Percentiles rank a stretch among this genome's conserved stretches.
Evolutionary conservation across 2,113 vertebrate species (phyloP).

Genomic region (Embiotoca jacksoni): DNA sequence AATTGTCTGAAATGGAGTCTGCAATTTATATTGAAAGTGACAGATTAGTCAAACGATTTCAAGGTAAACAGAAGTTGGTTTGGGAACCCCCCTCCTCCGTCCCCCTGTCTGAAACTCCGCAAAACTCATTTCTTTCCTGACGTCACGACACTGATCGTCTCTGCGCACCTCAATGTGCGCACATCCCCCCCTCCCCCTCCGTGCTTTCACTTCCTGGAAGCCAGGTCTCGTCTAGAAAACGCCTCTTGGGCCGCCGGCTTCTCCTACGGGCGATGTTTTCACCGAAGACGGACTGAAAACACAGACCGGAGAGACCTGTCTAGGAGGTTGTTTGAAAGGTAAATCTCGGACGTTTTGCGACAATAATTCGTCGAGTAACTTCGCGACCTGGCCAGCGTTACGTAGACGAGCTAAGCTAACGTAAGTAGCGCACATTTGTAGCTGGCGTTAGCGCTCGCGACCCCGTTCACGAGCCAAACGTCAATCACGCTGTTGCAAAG

Average conservation of each 20-base stretch:
- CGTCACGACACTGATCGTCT: background rate
- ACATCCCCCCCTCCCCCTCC: background rate
- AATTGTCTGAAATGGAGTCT: too few relatives aligned
- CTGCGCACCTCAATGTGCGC: slow-evolving; percentile 22
- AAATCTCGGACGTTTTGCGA: background rate
- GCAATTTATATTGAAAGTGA: background rate
- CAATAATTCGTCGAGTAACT: background rate
- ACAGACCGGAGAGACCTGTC: background rate
- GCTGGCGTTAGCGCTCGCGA: background rate
- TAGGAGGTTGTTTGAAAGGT: slow-evolving; percentile 11
- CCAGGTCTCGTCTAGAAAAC: slow-evolving; percentile 34
- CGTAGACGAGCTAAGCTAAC: slow-evolving; percentile 37
- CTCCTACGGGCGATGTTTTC: background rate
- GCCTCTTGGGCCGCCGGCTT: background rate
- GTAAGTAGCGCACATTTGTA: slow-evolving; percentile 20
- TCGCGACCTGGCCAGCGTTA: background rate
- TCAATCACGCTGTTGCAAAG: background rate
- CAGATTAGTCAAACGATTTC: too few relatives aligned
- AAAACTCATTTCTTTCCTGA: background rate
- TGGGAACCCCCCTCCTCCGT: background rate
- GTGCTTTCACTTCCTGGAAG: slow-evolving; percentile 45
- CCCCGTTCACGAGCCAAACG: background rate
- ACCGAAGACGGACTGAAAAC: background rate
- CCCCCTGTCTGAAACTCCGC: background rate
- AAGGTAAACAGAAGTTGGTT: too few relatives aligned